phyloP scores from a whole-genome alignment of 1,140 invertebrate genomes.

The Nasonia giraulti region DNA sequence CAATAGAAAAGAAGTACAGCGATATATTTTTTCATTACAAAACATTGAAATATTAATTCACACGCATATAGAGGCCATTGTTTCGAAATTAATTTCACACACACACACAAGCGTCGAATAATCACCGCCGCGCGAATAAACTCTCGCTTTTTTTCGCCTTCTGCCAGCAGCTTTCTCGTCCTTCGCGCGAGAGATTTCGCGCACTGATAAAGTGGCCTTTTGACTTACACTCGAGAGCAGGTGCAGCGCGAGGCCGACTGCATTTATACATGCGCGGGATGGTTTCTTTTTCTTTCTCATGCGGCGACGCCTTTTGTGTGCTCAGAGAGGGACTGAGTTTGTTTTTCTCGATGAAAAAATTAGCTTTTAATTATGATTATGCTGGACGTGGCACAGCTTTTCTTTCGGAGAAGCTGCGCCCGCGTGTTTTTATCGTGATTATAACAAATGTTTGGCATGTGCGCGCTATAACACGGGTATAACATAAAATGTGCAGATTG shows the following conservation, averaged over 20 bases:
- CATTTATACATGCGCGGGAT: not conserved
- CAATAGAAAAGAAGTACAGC: too few species aligned
- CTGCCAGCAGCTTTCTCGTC: not conserved
- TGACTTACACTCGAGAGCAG: not conserved
- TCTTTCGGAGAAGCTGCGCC: too few species aligned
- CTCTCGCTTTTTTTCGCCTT: not conserved
- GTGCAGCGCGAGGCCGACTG: not conserved
- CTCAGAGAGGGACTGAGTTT: not conserved
- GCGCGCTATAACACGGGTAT: too few species aligned
- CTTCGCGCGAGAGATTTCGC: not conserved
- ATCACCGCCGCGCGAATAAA: not conserved
- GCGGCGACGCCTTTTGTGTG: not conserved
- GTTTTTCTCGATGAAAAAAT: not conserved
- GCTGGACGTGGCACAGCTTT: too few species aligned
- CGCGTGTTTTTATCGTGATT: too few species aligned
- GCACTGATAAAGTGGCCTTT: not conserved
- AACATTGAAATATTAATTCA: too few species aligned
- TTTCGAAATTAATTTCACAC: constrained; percentile 16
- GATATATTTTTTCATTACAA: too few species aligned
- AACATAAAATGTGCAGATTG: too few species aligned
- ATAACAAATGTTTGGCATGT: too few species aligned
- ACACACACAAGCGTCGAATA: not conserved
- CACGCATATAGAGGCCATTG: not conserved
- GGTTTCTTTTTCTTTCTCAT: not conserved
- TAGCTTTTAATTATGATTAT: not conserved